Evolutionary conservation across 2,113 vertebrate genomes (phyloP).

Genomic region (Alexandromys fortis): DNA sequence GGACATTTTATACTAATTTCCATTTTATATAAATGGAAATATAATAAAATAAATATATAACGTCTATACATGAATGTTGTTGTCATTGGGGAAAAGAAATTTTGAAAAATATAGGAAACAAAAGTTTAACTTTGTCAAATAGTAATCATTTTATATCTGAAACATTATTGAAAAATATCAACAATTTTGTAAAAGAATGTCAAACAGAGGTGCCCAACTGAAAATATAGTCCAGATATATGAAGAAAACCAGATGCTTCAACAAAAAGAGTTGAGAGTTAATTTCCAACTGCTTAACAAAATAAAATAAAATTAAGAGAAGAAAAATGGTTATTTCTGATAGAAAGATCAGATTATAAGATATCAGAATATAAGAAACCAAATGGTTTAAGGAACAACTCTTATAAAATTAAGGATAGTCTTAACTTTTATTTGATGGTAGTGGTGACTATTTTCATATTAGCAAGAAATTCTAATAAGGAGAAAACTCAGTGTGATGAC

Average conservation of each 20-base stretch:
- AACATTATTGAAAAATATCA: conserved; percentile 71
- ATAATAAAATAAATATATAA: neutral
- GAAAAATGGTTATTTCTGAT: conserved; percentile 82
- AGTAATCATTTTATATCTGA: conserved; percentile 75
- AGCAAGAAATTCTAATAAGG: neutral
- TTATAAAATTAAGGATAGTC: conserved; percentile 64
- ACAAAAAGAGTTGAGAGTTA: conserved; percentile 61
- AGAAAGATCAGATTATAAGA: neutral
- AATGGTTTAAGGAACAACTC: conserved; percentile 61
- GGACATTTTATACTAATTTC: neutral
- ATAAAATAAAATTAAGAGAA: conserved; percentile 70
- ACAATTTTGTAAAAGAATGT: conserved; percentile 67
- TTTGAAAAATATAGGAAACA: conserved; percentile 43
- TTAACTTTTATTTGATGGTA: neutral
- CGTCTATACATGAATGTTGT: neutral
- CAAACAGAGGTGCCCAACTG: too few species aligned
- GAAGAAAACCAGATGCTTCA: conserved; percentile 80
- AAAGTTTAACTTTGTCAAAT: conserved; percentile 23
- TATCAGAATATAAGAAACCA: conserved; percentile 54
- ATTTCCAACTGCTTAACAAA: too few species aligned
- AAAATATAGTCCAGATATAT: conserved; percentile 76
- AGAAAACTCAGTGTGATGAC: neutral
- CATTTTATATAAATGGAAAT: too few species aligned
- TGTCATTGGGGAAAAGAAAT: conserved; percentile 51
- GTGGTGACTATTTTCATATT: neutral